A percentile compares a stretch with the other conserved stretches of the same genome.
phyloP scores from a whole-genome alignment of 1,140 invertebrate genomes.

The Parapsyche elsis region DNA sequence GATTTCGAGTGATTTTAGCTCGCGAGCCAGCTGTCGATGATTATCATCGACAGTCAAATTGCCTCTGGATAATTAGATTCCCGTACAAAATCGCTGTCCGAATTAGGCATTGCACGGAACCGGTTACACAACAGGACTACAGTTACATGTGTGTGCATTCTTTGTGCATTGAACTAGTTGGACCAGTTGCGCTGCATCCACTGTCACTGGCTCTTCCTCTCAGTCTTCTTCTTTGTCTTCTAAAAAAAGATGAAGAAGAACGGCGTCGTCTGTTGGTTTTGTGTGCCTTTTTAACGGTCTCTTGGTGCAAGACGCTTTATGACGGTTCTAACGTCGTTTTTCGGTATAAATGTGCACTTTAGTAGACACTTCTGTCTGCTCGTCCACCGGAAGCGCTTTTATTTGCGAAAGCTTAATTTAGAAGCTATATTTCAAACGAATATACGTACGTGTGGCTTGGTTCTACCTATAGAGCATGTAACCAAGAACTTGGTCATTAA shows the following conservation, averaged over 20 bases:
- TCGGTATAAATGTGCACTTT: background rate
- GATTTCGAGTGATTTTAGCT: no score
- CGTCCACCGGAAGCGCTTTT: no score
- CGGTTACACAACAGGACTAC: slow-evolving; percentile 27
- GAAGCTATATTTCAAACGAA: no score
- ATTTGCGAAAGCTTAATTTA: no score
- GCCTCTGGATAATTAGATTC: background rate
- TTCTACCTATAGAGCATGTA: no score
- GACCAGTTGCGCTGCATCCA: slow-evolving; percentile 18
- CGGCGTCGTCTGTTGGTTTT: background rate
- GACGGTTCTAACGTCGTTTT: background rate
- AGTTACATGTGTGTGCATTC: background rate
- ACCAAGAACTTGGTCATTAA: no score
- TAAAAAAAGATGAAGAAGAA: background rate
- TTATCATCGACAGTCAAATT: background rate
- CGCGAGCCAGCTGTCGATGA: no score
- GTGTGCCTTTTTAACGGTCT: background rate
- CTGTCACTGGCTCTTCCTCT: background rate
- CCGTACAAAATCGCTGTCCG: background rate
- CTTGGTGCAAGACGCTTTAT: background rate
- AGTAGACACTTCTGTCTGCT: no score
- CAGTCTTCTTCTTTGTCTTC: background rate
- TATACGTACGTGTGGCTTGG: no score
- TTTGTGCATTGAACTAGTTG: background rate
- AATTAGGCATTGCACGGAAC: background rate